These are phyloP conservation scores for Thunnus albacares DNA, from an alignment of 2,797 vertebrate species.

Conservation along the genomic window DNA sequence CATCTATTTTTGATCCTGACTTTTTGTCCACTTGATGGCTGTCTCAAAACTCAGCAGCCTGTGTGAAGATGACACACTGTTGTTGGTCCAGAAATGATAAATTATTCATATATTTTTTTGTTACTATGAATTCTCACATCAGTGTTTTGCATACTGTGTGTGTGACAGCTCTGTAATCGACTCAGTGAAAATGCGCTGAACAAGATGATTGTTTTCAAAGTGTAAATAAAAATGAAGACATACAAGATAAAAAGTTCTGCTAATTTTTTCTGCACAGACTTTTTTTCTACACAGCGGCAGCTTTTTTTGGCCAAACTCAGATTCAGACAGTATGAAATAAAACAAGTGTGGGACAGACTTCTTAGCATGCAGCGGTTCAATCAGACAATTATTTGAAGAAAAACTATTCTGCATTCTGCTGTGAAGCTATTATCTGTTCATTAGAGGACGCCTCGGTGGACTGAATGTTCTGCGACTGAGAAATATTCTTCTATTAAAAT, in stretches of 20 bases:
- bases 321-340: background rate
- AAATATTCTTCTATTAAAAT: constrained; percentile 31
- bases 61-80: constrained; percentile 22
- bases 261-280: background rate
- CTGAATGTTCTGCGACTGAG: background rate
- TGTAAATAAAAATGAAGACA: constrained; percentile 7
- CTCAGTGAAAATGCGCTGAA: background rate
- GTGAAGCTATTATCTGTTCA: constrained; percentile 40
- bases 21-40: constrained; percentile 42
- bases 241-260: no score
- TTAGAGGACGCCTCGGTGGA: constrained; percentile 25
- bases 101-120: constrained; percentile 50
- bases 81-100: constrained; percentile 32
- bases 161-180: background rate
- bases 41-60: constrained; percentile 29
- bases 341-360: background rate
- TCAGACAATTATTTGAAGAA: constrained; percentile 35
- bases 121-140: constrained; percentile 20
- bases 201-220: background rate
- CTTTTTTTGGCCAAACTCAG: background rate
- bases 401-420: background rate
- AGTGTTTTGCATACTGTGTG: constrained; percentile 1
- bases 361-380: constrained; percentile 27
- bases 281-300: background rate
- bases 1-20: constrained; percentile 72